Evolutionary conservation across 2,113 vertebrate species (phyloP), one percentile per base, ranked within the genome.

Genomic region (Labrus mixtus): DNA sequence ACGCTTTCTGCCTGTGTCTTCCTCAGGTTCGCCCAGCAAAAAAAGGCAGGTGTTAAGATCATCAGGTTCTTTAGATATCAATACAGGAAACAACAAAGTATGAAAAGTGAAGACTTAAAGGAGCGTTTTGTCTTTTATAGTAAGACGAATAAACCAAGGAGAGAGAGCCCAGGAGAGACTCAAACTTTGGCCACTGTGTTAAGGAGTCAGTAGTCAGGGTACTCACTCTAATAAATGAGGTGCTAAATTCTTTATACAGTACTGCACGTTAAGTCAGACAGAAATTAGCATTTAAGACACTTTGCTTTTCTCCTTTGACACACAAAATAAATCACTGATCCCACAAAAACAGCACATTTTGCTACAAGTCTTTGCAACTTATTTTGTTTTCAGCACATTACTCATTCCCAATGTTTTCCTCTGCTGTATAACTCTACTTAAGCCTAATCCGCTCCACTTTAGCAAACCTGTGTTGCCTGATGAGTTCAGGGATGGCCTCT

Each of bases 391-490:
- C 15, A 56, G 57, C 71, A 53, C 17, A 76, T 78, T 61, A 59
- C 39, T 68, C 57, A 66, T 71, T 70, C 65, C 41, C 25, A 48
- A 46, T n/a, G 37, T 69, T 78, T 59, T 68, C 60, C 57, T 57
- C 8, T 25, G 43, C 25, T 67, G 22, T 64, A 39, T n/a, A 39
- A 64, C 69, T 48, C 22, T 64, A 46, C 36, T 72, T 73, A 46
- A 29, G 12, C 53, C 54, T 83, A 79, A 81, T 84, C 76, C n/a
- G 43, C 66, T 69, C 61, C 68, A 77, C 74, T 84, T 78, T 58
- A 66, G 64, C 51, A 13, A 79, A 78, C 86, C 67, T 25, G 46
- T 66, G 69, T 73, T 68, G 56, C 45, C 71, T 83, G 83, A 85
- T 80, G 74, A 79, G 60, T 78, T 82, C 41, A 43, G 72, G 50